phyloP scores from a whole-genome alignment of 2,888 invertebrate species.

The Drosophila nr. medialis region DNA sequence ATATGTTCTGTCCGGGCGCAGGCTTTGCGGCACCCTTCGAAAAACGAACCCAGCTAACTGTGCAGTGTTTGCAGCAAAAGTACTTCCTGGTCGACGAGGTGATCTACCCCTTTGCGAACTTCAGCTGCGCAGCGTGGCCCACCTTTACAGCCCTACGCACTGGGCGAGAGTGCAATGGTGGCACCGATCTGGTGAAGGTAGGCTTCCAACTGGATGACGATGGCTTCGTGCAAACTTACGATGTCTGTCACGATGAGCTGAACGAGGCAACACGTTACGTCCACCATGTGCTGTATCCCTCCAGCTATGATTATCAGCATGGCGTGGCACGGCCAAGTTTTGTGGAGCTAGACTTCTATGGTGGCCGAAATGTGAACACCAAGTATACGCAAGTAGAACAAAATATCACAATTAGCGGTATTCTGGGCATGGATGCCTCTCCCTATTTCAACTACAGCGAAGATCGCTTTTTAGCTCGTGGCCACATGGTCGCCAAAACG shows the following conservation, averaged over 20 bases:
- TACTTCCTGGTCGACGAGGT: constrained; percentile 73
- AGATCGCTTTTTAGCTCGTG: constrained; percentile 83
- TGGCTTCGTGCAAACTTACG: constrained; percentile 82
- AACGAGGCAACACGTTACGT: constrained; percentile 83
- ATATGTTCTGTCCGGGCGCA: constrained; percentile 79
- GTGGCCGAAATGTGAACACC: constrained; percentile 75
- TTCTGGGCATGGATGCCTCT: constrained; percentile 80
- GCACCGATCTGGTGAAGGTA: constrained; percentile 81
- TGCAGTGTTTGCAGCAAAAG: constrained; percentile 76
- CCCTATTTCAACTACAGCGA: constrained; percentile 70
- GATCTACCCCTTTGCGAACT: constrained; percentile 75
- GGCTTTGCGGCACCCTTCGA: constrained; percentile 65
- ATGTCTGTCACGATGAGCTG: constrained; percentile 84
- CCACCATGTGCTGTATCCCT: constrained; percentile 83
- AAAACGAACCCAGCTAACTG: constrained; percentile 68
- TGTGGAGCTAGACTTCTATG: constrained; percentile 81
- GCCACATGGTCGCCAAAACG: constrained; percentile 86
- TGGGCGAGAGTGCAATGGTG: constrained; percentile 76
- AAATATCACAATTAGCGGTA: constrained; percentile 79
- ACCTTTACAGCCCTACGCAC: constrained; percentile 75
- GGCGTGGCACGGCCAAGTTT: constrained; percentile 82
- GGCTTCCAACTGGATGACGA: constrained; percentile 82
- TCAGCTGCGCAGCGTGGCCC: constrained; percentile 81
- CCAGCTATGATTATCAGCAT: constrained; percentile 84
- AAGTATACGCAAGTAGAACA: constrained; percentile 83